These are phyloP conservation scores for Cyprinella venusta DNA, from an alignment of 2,797 vertebrate genomes.

Conservation along the genomic window DNA sequence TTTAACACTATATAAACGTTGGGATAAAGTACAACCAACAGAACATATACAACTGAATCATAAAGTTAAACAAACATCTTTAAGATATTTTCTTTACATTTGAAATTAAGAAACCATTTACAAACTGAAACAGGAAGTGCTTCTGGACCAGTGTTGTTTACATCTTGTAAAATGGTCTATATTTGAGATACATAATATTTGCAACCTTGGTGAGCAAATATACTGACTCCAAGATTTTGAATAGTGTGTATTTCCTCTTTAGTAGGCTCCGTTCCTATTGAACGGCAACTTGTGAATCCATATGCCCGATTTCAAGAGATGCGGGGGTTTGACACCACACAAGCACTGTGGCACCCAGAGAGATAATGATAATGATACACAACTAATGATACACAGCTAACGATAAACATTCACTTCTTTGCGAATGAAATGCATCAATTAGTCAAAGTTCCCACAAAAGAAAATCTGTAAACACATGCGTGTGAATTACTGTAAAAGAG, in stretches of 20 bases:
- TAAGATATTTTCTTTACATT: no score
- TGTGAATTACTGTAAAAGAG: slow-evolving; percentile 1
- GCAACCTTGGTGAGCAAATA: background rate
- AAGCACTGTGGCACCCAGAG: background rate
- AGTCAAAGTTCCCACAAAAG: background rate
- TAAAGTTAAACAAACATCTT: no score
- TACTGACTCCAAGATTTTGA: background rate
- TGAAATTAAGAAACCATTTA: no score
- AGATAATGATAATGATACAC: slow-evolving; percentile 27
- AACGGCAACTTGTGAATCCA: background rate
- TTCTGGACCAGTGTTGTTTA: no score
- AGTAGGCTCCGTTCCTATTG: background rate
- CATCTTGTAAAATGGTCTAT: no score
- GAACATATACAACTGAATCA: no score
- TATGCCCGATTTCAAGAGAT: background rate
- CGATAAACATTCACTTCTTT: slow-evolving; percentile 3
- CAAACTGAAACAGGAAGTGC: no score
- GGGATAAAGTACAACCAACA: no score
- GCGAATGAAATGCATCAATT: slow-evolving; percentile 5
- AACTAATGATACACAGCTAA: slow-evolving; percentile 19
- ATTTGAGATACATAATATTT: background rate
- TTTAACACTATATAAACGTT: no score
- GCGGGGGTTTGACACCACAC: slow-evolving; percentile 12
- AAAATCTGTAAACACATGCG: background rate
- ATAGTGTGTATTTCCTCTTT: background rate